Percentiles rank a stretch among this genome's conserved stretches.
phyloP scores from a whole-genome alignment of 1,140 invertebrate species.

The Pomacea maculata region DNA sequence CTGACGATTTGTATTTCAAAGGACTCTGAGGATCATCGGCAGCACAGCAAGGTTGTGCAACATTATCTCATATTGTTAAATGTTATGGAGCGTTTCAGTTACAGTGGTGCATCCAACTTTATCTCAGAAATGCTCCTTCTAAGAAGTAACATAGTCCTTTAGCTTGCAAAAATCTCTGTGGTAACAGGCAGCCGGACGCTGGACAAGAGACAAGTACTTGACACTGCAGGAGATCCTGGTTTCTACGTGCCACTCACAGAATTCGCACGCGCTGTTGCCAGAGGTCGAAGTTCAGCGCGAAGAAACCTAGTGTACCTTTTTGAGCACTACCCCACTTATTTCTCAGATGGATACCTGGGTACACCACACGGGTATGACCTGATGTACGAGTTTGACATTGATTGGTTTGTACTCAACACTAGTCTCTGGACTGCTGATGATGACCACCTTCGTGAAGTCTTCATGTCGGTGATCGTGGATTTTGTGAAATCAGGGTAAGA shows the following conservation, averaged over 20 bases:
- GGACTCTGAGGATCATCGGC: too few species aligned
- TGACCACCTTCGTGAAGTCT: background rate
- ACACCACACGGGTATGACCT: background rate
- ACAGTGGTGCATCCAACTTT: too few species aligned
- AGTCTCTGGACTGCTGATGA: background rate
- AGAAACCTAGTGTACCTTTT: slow-evolving; percentile 2
- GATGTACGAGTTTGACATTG: background rate
- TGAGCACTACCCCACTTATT: background rate
- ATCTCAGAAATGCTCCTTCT: too few species aligned
- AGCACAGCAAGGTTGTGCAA: too few species aligned
- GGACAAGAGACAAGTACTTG: background rate
- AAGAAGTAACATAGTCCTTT: too few species aligned
- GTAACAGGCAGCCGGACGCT: background rate
- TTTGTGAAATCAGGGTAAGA: background rate
- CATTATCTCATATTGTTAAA: too few species aligned
- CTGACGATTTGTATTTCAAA: too few species aligned
- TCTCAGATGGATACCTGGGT: background rate
- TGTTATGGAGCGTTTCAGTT: too few species aligned
- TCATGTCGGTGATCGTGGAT: background rate
- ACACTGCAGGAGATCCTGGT: background rate
- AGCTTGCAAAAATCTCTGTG: background rate
- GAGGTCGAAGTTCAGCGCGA: background rate
- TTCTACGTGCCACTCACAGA: slow-evolving; percentile 7
- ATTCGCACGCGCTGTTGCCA: background rate
- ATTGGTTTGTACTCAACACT: background rate